These are phyloP conservation scores for Sceloporus undulatus DNA, from an alignment of 2,113 vertebrate species.

Conservation along the genomic window DNA sequence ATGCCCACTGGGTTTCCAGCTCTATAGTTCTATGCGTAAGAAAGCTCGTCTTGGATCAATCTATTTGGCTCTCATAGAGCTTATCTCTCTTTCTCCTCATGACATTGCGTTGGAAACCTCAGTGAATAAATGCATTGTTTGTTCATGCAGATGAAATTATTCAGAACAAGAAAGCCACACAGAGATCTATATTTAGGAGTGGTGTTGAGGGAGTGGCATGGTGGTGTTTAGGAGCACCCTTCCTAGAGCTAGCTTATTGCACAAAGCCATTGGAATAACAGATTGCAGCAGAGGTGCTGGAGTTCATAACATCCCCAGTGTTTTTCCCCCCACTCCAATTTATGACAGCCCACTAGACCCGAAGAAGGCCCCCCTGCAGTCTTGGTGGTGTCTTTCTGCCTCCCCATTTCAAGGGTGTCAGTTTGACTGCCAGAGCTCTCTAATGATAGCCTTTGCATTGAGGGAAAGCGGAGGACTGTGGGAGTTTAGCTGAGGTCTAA, in stretches of 20 bases:
- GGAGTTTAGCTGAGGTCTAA: constrained; percentile 9
- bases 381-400: not conserved
- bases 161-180: not conserved
- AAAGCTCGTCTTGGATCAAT: too few relatives aligned
- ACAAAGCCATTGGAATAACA: not conserved
- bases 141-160: not conserved
- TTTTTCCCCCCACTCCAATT: not conserved
- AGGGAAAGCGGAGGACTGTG: not conserved
- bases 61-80: too few relatives aligned
- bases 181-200: too few relatives aligned
- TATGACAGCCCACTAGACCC: not conserved
- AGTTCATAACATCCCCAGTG: not conserved
- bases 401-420: not conserved
- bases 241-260: not conserved
- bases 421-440: not conserved
- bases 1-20: too few relatives aligned
- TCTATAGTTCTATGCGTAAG: too few relatives aligned
- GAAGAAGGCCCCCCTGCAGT: not conserved
- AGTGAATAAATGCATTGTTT: too few relatives aligned
- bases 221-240: too few relatives aligned
- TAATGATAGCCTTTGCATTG: constrained; percentile 26
- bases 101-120: not conserved
- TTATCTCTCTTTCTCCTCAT: not conserved
- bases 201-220: too few relatives aligned
- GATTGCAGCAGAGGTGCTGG: not conserved